Conservation (phyloP, 2,113 vertebrate genomes). For the Megaceryle torquata region DNA sequence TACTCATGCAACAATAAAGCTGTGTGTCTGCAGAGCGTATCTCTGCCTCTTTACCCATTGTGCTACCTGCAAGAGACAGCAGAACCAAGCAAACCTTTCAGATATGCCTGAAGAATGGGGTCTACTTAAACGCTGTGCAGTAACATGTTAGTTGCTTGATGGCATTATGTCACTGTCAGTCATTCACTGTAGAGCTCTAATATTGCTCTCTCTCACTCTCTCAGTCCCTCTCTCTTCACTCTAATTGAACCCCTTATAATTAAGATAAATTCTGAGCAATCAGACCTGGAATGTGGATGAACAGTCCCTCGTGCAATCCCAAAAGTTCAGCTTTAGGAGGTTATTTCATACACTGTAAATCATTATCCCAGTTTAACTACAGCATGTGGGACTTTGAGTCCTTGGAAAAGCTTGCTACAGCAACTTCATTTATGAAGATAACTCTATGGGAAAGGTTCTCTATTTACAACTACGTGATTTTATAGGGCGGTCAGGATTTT, state of each 20-base stretch:
- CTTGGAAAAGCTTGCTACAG: conserved; percentile 31
- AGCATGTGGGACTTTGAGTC: not conserved
- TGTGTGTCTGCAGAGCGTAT: not conserved
- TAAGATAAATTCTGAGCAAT: conserved; percentile 65
- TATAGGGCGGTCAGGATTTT: not conserved
- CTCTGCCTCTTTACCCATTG: not conserved
- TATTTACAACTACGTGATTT: conserved; percentile 21
- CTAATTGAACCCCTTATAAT: conserved; percentile 45
- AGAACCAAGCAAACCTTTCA: conserved; percentile 22
- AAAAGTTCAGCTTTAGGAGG: conserved; percentile 62
- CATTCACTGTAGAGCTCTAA: not conserved
- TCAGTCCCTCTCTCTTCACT: conserved; percentile 19
- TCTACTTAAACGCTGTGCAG: not conserved
- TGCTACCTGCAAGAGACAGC: conserved; percentile 16
- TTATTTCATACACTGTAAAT: conserved; percentile 61
- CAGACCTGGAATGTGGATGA: conserved; percentile 63
- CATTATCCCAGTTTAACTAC: conserved; percentile 47
- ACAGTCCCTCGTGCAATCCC: conserved; percentile 59
- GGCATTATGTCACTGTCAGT: conserved; percentile 48
- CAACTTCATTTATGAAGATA: conserved; percentile 52
- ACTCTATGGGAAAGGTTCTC: conserved; percentile 1
- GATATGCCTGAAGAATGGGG: conserved; percentile 8
- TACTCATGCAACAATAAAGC: conserved; percentile 9
- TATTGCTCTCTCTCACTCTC: conserved; percentile 5
- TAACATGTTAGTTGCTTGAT: not conserved